Percentiles rank a stretch among this genome's conserved stretches.
These are phyloP conservation scores for Corythoichthys haematopterus DNA, from an alignment of 2,113 vertebrate species.

Conservation along the genomic window DNA sequence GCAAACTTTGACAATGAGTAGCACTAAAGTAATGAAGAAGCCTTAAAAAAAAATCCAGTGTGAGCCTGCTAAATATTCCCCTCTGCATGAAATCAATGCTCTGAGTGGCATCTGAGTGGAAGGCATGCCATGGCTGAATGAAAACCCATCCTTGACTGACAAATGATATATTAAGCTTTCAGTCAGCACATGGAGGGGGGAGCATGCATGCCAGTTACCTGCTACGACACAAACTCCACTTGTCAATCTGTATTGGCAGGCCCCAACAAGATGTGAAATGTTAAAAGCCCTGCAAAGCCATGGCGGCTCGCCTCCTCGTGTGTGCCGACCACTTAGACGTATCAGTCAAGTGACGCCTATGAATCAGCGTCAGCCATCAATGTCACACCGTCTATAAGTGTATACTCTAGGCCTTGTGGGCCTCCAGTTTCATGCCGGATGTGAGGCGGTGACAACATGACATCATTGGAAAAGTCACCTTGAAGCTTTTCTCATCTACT, in stretches of 20 bases:
- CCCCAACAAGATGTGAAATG: constrained; percentile 76
- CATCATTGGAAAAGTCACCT: constrained; percentile 58
- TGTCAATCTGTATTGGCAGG: constrained; percentile 72
- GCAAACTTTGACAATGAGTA: background rate
- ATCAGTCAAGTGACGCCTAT: constrained; percentile 61
- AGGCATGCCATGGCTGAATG: constrained; percentile 70
- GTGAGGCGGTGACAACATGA: constrained; percentile 47
- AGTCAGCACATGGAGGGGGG: constrained; percentile 59
- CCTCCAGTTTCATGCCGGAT: constrained; percentile 55
- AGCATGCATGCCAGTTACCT: constrained; percentile 75
- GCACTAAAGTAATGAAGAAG: constrained; percentile 29
- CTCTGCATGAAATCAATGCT: constrained; percentile 63
- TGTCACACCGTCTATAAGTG: constrained; percentile 68
- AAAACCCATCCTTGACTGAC: constrained; percentile 76
- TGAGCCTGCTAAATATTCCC: constrained; percentile 39
- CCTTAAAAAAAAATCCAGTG: constrained; percentile 11
- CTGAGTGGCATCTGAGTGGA: constrained; percentile 60
- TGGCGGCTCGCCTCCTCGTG: constrained; percentile 61
- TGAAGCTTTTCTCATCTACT: constrained; percentile 15
- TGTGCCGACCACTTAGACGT: constrained; percentile 65
- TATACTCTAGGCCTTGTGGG: constrained; percentile 62
- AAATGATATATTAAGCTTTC: constrained; percentile 80
- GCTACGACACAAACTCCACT: constrained; percentile 68
- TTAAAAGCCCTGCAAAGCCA: constrained; percentile 65
- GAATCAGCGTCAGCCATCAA: constrained; percentile 69